Conservation (phyloP, 23 tunicate species). For the Phallusia fumigata region DNA sequence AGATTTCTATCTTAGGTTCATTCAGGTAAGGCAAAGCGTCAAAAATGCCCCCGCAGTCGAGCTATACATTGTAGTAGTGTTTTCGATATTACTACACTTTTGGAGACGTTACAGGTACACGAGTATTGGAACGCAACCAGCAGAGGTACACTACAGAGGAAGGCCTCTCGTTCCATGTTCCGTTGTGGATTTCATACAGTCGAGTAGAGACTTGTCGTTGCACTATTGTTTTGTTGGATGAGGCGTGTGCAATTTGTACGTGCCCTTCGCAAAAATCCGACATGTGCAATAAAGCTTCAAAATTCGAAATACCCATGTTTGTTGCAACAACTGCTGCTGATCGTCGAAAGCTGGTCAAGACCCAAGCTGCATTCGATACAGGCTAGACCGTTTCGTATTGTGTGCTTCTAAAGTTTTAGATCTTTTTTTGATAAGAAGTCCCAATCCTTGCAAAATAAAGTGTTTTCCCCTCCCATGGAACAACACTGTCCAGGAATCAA, state of each 20-base stretch:
- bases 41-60: not conserved
- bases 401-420: too few relatives aligned
- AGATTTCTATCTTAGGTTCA: not conserved
- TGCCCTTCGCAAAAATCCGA: conserved; percentile 3
- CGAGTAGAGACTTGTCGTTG: conserved; percentile 5
- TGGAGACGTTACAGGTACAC: conserved; percentile 2
- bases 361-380: too few relatives aligned
- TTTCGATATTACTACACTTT: not conserved
- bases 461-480: not conserved
- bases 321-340: not conserved
- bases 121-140: not conserved
- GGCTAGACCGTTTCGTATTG: too few relatives aligned
- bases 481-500: not conserved
- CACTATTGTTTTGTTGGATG: conserved; percentile 2
- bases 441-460: not conserved
- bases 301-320: not conserved
- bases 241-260: conserved; percentile 2
- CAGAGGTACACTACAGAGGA: not conserved
- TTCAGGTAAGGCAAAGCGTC: not conserved
- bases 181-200: not conserved
- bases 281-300: conserved; percentile 4
- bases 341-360: too few relatives aligned
- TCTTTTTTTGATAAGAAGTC: not conserved
- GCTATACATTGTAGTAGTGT: not conserved
- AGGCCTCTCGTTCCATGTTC: not conserved